Evolutionary conservation across 2,888 invertebrate genomes (phyloP), one percentile per base, ranked within the genome.

Genomic region (Mesochorus sp.): DNA sequence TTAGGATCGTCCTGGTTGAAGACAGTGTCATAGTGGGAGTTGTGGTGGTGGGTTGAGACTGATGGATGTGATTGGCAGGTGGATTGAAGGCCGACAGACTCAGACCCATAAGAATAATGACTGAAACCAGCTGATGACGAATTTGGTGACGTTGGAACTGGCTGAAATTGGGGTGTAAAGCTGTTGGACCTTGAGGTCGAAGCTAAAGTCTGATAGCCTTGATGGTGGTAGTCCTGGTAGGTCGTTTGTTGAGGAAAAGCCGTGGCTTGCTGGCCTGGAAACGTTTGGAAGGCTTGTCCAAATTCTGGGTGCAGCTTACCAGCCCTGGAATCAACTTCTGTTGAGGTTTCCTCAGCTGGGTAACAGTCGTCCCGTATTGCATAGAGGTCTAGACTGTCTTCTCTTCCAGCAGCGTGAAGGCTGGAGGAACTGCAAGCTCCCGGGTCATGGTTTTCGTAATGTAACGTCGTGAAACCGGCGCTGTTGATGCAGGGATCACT

Each of bases 381-480:
- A 84, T 94, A 94, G 59, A 94, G 90, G 86, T 94, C 94, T 44
- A 94, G 88, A 42, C 94, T 93, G 84, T 94, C 93, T 83, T 93
- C 93, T 62, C 93, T 89, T 0, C 92, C 91, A 79, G 76, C 87
- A 74, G 85, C 91, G 80, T 82, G 89, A 76, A 85, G 72, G 75
- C 86, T 79, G 66, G 88, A 74, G 8, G 82, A 85, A 24, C 90
- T 17, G 2, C 6, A 3, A 0, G 72, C 19, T 28, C 81, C 61
- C 68, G 80, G 44, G 44, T 88, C 85, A 79, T 87, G 84, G 64
- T 81, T 85, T 72, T 94, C 94, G 88, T 94, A 95, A 87, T 95
- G 95, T 59, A 95, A 92, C 88, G 94, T 94, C 81, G 94, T 94
- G 86, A 94, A 95, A 88, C 93, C 94, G 24, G 94, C 94, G 74